Evolutionary conservation across 2,797 vertebrate genomes (phyloP), one percentile per base, ranked within the genome.

Genomic region (Spondyliosoma cantharus): DNA sequence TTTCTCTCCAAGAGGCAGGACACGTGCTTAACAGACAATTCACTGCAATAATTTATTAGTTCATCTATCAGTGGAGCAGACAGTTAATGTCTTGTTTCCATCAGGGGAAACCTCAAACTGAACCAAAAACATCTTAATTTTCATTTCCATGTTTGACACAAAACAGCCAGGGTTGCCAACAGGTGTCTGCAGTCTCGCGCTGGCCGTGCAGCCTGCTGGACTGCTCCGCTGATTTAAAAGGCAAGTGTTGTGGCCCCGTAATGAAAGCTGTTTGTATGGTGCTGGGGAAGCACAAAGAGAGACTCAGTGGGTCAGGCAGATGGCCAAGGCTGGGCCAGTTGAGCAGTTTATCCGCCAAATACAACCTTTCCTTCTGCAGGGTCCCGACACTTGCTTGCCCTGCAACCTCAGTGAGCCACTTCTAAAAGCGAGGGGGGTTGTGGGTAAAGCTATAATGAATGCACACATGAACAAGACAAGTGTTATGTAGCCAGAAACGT

Each of bases 221-320:
- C 84, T 48, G 78, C 80, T 82, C 73, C 50, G 77, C 84, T 80
- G 86, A 75, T 88, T 86, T 82, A 85, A 85, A 81, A 82, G 89
- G 92, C 89, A 77, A 90, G 87, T 88, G 84, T 78, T 63, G 82
- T 80, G 80, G 78, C 81, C 71, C 76, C 76, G 86, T 84, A 87
- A 83, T 88, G 81, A 92, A 90, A 91, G 88, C 88, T 74, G 89
- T 90, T 90, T 82, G 86, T 87, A 78, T 65, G 83, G 58, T 65
- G 72, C 83, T 29, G 29, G 57, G 64, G 74, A 82, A 11, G 88
- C 83, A 92, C 91, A 93, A 92, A 93, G 89, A 84, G 71, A 72
- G 89, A 72, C 89, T 93, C 91, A 91, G 90, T 86, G 88, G 87
- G 86, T 91, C 86, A 76, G 92, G 92, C 92, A 90, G 78, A 83